Conservation (phyloP, 2,888 invertebrate genomes). For the Oscheius sp. region DNA sequence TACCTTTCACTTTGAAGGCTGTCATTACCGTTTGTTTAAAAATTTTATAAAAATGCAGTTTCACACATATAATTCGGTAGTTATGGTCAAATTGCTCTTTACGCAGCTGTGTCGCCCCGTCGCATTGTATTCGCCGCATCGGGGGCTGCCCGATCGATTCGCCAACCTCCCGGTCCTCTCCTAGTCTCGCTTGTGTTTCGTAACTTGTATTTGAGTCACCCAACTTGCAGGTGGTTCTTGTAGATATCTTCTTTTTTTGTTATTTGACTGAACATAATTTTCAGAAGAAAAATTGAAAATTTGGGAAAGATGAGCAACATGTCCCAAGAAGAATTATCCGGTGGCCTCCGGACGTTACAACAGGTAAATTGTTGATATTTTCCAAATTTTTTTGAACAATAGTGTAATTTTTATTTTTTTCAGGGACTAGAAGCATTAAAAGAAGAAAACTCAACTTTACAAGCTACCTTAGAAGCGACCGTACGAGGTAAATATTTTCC, state of each 20-base stretch:
- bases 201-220: neutral
- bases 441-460: slow-evolving; percentile 40
- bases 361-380: slow-evolving; percentile 27
- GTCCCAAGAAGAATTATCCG: slow-evolving; percentile 41
- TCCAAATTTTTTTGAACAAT: slow-evolving; percentile 13
- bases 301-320: slow-evolving; percentile 46
- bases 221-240: neutral
- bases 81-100: slow-evolving; percentile 17
- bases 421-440: slow-evolving; percentile 41
- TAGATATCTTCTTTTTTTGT: neutral
- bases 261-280: no score
- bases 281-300: slow-evolving; percentile 48
- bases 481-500: slow-evolving; percentile 39
- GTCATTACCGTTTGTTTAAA: no score
- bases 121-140: slow-evolving; percentile 29
- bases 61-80: neutral
- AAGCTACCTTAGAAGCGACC: slow-evolving; percentile 33
- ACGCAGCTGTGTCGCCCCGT: slow-evolving; percentile 21
- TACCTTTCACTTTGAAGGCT: neutral
- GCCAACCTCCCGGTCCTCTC: slow-evolving; percentile 30
- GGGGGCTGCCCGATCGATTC: slow-evolving; percentile 19
- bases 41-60: no score
- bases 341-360: slow-evolving; percentile 40
- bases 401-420: neutral
- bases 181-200: slow-evolving; percentile 16